Evolutionary conservation across 2,797 vertebrate genomes (phyloP).

Genomic region (Tokudaia tokunoshimensis): DNA sequence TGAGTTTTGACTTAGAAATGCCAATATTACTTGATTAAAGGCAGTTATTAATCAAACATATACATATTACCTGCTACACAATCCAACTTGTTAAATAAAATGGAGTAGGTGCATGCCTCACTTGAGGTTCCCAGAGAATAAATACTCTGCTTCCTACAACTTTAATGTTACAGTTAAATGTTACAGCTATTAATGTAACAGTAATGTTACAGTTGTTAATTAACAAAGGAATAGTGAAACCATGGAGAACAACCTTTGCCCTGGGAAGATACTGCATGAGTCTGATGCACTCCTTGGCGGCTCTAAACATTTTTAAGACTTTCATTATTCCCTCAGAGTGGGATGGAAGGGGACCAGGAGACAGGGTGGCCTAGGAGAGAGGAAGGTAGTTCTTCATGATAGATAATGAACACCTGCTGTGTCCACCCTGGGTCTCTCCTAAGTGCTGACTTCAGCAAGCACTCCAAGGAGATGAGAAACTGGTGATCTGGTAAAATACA

Average conservation of each 20-base stretch:
- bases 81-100: background rate
- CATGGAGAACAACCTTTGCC: background rate
- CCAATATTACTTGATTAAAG: background rate
- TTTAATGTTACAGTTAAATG: background rate
- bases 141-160: background rate
- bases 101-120: background rate
- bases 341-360: background rate
- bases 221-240: background rate
- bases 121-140: background rate
- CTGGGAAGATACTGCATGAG: background rate
- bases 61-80: background rate
- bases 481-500: constrained; percentile 75
- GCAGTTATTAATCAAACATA: background rate
- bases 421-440: background rate
- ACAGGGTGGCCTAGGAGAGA: background rate
- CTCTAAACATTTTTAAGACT: constrained; percentile 3
- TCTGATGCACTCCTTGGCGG: background rate
- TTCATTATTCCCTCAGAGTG: background rate
- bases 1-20: background rate
- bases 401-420: constrained; percentile 20
- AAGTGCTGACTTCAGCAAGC: constrained; percentile 70
- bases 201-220: background rate
- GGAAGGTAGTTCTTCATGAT: background rate
- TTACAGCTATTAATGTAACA: too few relatives aligned
- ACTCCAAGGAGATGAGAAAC: constrained; percentile 69